Evolutionary conservation across 2,113 vertebrate genomes (phyloP), one percentile per base, ranked within the genome.

Genomic region (Steatornis caripensis): DNA sequence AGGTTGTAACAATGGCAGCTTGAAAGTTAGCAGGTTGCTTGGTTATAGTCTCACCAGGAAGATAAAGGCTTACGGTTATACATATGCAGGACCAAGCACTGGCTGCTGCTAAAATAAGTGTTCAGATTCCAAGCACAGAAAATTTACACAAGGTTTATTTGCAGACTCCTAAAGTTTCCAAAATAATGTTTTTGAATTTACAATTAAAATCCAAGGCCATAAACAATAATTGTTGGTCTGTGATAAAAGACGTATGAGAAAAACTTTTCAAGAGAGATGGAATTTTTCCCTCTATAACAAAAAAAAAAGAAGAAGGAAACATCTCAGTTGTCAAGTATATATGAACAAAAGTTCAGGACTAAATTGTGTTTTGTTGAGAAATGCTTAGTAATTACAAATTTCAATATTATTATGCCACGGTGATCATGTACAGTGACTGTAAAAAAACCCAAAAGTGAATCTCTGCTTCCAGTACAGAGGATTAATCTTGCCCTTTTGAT

Each of bases 231-330:
- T 75, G 39, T 36, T 90, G 58, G 13, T 83, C 20, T 74, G 17
- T 87, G 55, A 84, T 64, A 46, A 86, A 91, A 95, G 92, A 75
- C 79, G 96, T 62, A 82, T n/a, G 43, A 93, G 41, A 77, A 92
- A 68, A 5, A 48, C 18, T 81, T 92, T 83, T 78, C 39, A 76
- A 68, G 32, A 46, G 27, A n/a, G 23, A n/a, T 37, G 11, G 11
- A 46, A 17, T 18, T 54, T 53, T 71, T 15, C 22, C 55, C 27
- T 64, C 34, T 77, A 12, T 41, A 65, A 77, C 24, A 74, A 41
- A 51, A 82, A 66, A 49, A 46, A 37, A 62, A n/a, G n/a, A 8
- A 29, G 32, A 96, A 51, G 13, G 58, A 86, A 65, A 89, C 10
- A 32, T 53, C 49, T 83, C n/a, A 24, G 4, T 46, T 84, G 36